Evolutionary conservation across 2,113 vertebrate genomes (phyloP).

Genomic region (Alethe diademata): DNA sequence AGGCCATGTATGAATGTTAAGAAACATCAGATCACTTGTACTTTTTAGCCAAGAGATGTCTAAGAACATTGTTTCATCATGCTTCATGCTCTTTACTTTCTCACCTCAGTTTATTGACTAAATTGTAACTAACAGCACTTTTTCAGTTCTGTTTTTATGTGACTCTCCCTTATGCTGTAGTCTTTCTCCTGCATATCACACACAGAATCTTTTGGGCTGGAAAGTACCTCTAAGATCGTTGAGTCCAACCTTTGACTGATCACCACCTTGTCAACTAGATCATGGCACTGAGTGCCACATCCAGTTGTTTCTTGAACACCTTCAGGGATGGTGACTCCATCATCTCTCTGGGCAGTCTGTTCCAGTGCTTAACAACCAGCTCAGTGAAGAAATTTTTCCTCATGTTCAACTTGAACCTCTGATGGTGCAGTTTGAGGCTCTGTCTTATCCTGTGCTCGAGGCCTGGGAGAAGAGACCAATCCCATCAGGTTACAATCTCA

Average conservation of each 20-base stretch:
- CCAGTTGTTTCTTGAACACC: fast-evolving
- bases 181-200: not conserved
- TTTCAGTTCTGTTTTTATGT: not conserved
- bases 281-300: not conserved
- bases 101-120: not conserved
- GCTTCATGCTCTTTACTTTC: not conserved
- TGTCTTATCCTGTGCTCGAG: not conserved
- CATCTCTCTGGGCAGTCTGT: not conserved
- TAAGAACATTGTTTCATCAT: not conserved
- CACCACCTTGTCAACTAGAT: not conserved
- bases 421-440: not conserved
- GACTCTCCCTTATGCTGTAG: not conserved
- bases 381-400: not conserved
- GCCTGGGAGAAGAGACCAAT: not conserved
- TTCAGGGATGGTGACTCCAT: not conserved
- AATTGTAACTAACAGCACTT: not conserved
- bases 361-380: not conserved
- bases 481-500: fast-evolving
- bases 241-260: not conserved
- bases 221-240: not conserved
- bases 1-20: not conserved
- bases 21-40: not conserved
- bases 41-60: not conserved
- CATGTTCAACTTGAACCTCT: not conserved
- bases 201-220: not conserved